phyloP scores from a whole-genome alignment of 2,797 vertebrate genomes.

The Premnoplex brunnescens region DNA sequence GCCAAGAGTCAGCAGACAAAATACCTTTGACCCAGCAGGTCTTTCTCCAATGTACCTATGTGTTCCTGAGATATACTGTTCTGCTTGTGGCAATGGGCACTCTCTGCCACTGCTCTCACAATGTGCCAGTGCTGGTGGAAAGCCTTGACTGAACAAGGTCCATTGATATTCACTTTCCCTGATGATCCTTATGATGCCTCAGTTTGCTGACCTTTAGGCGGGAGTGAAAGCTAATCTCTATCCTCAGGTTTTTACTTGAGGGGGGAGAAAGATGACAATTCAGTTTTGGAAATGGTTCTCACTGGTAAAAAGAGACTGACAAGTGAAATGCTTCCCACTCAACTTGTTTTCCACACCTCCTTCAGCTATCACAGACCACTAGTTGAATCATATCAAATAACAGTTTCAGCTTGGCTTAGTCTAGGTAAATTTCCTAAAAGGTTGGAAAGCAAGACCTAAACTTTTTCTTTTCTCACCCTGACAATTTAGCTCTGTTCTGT shows the following conservation, averaged over 20 bases:
- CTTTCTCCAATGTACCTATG: neutral
- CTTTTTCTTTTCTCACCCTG: neutral
- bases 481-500: neutral
- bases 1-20: neutral
- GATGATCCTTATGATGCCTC: neutral
- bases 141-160: neutral
- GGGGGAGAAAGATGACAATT: neutral
- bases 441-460: neutral
- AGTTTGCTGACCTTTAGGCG: neutral
- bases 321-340: neutral
- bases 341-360: neutral
- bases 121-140: neutral
- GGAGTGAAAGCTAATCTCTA: neutral
- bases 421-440: neutral
- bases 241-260: conserved; percentile 11
- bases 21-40: neutral
- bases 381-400: neutral
- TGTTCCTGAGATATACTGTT: neutral
- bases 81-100: neutral
- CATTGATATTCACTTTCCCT: neutral
- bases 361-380: neutral
- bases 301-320: neutral
- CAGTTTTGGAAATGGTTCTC: neutral
- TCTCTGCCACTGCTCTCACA: neutral
- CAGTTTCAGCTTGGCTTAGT: neutral